Evolutionary conservation across 2,888 invertebrate species (phyloP).

Genomic region (Cephus runcator): DNA sequence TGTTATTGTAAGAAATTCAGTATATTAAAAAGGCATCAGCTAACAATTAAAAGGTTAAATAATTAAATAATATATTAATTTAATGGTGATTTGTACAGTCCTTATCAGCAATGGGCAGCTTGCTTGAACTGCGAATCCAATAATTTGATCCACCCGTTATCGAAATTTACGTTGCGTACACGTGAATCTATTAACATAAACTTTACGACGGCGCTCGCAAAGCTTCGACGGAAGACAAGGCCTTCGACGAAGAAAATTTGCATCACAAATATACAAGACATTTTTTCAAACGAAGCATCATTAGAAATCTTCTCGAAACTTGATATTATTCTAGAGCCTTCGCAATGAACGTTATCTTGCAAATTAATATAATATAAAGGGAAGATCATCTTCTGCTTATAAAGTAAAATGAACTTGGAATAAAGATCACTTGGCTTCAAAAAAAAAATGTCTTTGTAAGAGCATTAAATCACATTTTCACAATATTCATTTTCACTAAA

Average conservation of each 20-base stretch:
- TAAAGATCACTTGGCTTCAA: neutral
- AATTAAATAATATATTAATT: too few relatives aligned
- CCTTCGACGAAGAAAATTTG: neutral
- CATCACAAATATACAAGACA: neutral
- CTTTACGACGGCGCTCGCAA: neutral
- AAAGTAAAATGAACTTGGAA: neutral
- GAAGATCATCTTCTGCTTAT: neutral
- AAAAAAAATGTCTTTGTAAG: neutral
- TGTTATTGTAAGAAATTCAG: neutral
- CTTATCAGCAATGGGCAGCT: too few relatives aligned
- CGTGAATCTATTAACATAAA: neutral
- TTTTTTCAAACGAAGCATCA: neutral
- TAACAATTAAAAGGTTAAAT: too few relatives aligned
- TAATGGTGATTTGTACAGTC: too few relatives aligned
- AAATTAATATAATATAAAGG: too few relatives aligned
- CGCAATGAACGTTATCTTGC: too few relatives aligned
- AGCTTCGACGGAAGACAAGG: neutral
- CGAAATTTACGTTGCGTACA: too few relatives aligned
- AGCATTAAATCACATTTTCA: neutral
- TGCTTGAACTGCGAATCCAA: too few relatives aligned
- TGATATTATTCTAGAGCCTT: neutral
- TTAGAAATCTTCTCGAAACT: neutral
- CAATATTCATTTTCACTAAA: neutral
- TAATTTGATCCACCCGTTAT: too few relatives aligned
- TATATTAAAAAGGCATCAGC: neutral